A percentile compares a stretch with the other conserved stretches of the same genome.
Conservation (phyloP, 2,113 vertebrate genomes). For the Nymphicus hollandicus region DNA sequence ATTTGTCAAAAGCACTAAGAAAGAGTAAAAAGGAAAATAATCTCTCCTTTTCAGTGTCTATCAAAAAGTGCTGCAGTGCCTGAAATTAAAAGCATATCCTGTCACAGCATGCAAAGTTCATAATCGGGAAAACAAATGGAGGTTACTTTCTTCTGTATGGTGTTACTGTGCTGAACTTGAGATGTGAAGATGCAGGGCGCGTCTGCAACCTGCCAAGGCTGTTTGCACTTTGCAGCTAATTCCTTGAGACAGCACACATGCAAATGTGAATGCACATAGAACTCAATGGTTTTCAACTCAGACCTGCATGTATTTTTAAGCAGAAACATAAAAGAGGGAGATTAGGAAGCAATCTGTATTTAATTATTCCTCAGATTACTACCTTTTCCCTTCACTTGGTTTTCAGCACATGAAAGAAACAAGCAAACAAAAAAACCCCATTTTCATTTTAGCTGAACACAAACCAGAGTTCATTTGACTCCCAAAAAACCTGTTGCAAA, state of each 20-base stretch:
- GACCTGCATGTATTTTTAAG: background rate
- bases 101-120: background rate
- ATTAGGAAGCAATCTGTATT: background rate
- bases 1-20: background rate
- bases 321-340: background rate
- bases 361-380: background rate
- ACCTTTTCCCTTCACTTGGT: background rate
- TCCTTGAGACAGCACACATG: background rate
- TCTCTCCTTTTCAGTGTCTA: background rate
- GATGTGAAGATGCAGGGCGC: background rate
- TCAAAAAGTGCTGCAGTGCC: background rate
- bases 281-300: background rate
- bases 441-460: background rate
- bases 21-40: background rate
- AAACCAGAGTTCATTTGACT: background rate
- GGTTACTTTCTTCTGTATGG: background rate
- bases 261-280: background rate
- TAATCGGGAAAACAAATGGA: background rate
- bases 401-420: background rate
- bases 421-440: rapidly evolving
- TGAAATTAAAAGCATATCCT: background rate
- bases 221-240: background rate
- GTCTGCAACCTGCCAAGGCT: background rate
- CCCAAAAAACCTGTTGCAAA: background rate
- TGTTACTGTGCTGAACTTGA: background rate